A percentile compares a stretch with the other conserved stretches of the same genome.
These are phyloP conservation scores for Apamea sordens DNA, from an alignment of 2,888 invertebrate genomes.

Conservation along the genomic window DNA sequence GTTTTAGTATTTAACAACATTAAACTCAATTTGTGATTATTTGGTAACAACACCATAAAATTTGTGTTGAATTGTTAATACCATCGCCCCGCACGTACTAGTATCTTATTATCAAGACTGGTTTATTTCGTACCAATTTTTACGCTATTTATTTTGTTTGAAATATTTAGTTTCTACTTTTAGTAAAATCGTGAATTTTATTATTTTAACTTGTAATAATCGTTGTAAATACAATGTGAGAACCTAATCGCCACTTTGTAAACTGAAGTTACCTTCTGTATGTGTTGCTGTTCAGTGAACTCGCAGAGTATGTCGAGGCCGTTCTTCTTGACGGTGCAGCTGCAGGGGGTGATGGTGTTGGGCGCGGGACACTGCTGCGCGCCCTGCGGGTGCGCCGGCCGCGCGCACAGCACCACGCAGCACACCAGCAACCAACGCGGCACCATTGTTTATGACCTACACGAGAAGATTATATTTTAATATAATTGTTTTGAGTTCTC, in stretches of 20 bases:
- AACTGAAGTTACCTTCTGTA: constrained; percentile 86
- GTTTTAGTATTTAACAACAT: too few relatives aligned
- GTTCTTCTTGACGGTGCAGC: constrained; percentile 96
- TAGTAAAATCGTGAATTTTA: too few relatives aligned
- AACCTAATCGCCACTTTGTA: background rate
- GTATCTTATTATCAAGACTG: too few relatives aligned
- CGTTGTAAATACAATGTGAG: background rate
- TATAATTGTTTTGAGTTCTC: background rate
- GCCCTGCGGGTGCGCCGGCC: constrained; percentile 86
- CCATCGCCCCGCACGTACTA: too few relatives aligned
- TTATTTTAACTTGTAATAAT: background rate
- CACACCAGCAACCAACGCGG: constrained; percentile 88
- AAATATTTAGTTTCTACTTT: background rate
- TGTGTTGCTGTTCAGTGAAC: constrained; percentile 95
- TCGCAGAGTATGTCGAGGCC: constrained; percentile 97
- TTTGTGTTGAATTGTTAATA: too few relatives aligned
- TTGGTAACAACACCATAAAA: too few relatives aligned
- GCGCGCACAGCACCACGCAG: constrained; percentile 89
- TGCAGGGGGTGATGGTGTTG: constrained; percentile 94
- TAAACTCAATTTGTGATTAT: too few relatives aligned
- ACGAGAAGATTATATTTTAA: background rate
- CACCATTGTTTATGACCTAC: constrained; percentile 86
- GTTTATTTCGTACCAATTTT: background rate
- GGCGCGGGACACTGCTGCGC: constrained; percentile 94
- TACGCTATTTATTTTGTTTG: background rate